phyloP scores from a whole-genome alignment of 2,888 invertebrate species.

The Pristionchus exspectatus region DNA sequence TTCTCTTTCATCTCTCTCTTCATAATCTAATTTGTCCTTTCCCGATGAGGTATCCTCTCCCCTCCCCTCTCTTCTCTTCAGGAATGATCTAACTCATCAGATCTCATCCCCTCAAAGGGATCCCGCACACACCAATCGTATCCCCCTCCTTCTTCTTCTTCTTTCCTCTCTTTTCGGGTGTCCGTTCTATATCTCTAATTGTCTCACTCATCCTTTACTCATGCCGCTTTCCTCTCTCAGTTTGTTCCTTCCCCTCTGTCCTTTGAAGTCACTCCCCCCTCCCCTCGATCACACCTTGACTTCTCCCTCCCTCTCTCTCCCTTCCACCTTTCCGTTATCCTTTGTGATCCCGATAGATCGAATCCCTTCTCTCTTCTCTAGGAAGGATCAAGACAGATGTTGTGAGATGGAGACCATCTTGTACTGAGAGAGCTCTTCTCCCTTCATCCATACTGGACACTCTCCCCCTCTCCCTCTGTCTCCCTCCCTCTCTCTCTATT shows the following conservation, averaged over 20 bases:
- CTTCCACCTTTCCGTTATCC: background rate
- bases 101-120: conserved; percentile 21
- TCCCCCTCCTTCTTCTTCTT: background rate
- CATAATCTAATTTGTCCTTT: conserved; percentile 1
- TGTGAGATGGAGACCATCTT: conserved; percentile 21
- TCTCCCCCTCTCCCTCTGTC: background rate
- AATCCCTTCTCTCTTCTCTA: background rate
- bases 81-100: background rate
- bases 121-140: conserved; percentile 8
- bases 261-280: background rate
- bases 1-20: background rate
- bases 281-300: background rate
- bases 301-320: background rate
- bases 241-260: background rate
- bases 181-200: conserved; percentile 28
- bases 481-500: background rate
- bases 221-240: background rate
- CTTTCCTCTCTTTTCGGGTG: background rate
- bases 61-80: background rate
- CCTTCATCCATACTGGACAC: too few species aligned
- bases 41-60: background rate
- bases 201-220: conserved; percentile 42
- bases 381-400: conserved; percentile 2
- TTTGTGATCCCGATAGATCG: conserved; percentile 17
- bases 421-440: background rate